Conservation (phyloP, 35 echinoderm and acorn worm species). For the Ophiothrix spiculata region DNA sequence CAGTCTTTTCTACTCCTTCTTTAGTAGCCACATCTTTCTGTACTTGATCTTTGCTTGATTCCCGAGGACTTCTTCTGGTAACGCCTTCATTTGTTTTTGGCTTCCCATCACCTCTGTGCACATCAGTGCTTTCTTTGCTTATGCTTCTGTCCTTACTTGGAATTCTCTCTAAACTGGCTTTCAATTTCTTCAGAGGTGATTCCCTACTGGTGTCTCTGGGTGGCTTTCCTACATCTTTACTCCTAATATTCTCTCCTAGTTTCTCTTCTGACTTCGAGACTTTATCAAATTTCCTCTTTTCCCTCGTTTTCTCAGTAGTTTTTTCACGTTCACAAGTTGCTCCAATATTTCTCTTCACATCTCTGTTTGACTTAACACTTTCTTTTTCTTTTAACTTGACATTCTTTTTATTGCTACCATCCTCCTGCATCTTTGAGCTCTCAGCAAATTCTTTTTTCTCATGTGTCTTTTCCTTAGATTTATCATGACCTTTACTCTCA, state of each 20-base stretch:
- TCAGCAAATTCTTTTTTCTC: too few relatives aligned
- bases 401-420: too few relatives aligned
- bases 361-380: too few relatives aligned
- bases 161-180: too few relatives aligned
- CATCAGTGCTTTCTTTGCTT: not conserved
- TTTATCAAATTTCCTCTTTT: not conserved
- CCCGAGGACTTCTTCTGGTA: not conserved
- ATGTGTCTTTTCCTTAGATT: too few relatives aligned
- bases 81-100: not conserved
- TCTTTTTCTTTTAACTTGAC: too few relatives aligned
- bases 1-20: too few relatives aligned
- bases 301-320: not conserved
- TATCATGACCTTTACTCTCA: too few relatives aligned
- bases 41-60: not conserved
- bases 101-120: not conserved
- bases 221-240: not conserved
- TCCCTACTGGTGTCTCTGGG: not conserved
- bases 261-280: not conserved
- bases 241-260: not conserved
- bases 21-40: too few relatives aligned
- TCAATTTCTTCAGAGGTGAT: not conserved
- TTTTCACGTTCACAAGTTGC: too few relatives aligned
- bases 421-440: too few relatives aligned
- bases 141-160: too few relatives aligned
- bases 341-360: not conserved